These are phyloP conservation scores for Macropis europaea DNA, from an alignment of 2,888 invertebrate species.

Conservation along the genomic window DNA sequence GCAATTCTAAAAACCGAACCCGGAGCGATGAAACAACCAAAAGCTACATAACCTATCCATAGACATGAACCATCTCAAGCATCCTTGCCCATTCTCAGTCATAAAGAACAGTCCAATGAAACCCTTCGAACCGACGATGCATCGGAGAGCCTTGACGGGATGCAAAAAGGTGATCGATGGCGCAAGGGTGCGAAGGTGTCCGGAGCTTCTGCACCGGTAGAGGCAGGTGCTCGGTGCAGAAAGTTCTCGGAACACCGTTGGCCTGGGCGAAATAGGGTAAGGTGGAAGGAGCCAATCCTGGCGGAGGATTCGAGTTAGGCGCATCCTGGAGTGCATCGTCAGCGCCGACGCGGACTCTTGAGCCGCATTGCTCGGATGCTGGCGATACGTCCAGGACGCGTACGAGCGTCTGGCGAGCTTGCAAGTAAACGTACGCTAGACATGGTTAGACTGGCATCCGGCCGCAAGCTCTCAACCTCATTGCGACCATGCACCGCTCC, in stretches of 20 bases:
- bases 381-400: conserved; percentile 64
- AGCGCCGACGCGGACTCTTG: conserved; percentile 65
- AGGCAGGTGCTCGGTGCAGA: too few relatives aligned
- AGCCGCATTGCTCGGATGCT: conserved; percentile 73
- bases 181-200: too few relatives aligned
- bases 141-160: too few relatives aligned
- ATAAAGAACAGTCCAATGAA: too few relatives aligned
- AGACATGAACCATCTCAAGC: too few relatives aligned
- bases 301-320: neutral
- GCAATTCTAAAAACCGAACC: too few relatives aligned
- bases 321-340: conserved; percentile 47
- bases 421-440: conserved; percentile 71
- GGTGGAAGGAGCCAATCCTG: conserved; percentile 14
- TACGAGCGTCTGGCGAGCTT: conserved; percentile 62
- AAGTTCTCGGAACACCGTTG: neutral
- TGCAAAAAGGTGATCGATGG: too few relatives aligned
- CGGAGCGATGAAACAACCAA: too few relatives aligned
- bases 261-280: neutral
- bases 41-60: too few relatives aligned
- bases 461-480: conserved; percentile 78
- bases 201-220: too few relatives aligned
- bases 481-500: conserved; percentile 64
- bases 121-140: too few relatives aligned
- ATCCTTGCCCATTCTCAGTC: too few relatives aligned
- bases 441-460: conserved; percentile 75